phyloP scores from a whole-genome alignment of 2,797 vertebrate species.

The Pseudomugil tenellus region DNA sequence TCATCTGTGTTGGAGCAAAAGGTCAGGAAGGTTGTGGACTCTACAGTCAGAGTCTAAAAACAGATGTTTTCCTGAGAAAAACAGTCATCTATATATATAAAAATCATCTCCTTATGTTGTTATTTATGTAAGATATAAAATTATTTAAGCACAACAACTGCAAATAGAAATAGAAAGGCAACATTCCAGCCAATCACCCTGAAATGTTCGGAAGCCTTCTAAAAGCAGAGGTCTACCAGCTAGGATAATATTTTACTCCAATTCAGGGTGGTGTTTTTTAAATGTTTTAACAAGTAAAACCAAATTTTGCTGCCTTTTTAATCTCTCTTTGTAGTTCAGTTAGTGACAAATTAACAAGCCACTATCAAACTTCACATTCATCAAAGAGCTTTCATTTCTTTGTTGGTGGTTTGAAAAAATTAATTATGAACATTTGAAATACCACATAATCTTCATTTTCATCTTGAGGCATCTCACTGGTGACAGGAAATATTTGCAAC shows the following conservation, averaged over 20 bases:
- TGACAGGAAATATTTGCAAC: constrained; percentile 50
- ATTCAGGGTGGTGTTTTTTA: constrained; percentile 25
- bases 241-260: constrained; percentile 46
- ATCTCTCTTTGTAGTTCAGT: constrained; percentile 25
- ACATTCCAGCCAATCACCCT: constrained; percentile 57
- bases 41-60: background rate
- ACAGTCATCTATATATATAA: background rate
- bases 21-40: too few relatives aligned
- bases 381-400: constrained; percentile 43
- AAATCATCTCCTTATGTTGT: background rate
- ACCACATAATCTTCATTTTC: constrained; percentile 38
- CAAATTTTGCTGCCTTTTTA: constrained; percentile 33
- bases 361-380: constrained; percentile 42
- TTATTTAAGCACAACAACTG: constrained; percentile 2
- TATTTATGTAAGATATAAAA: background rate
- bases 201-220: constrained; percentile 52
- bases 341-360: constrained; percentile 49
- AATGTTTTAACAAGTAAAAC: constrained; percentile 17
- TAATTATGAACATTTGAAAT: constrained; percentile 57
- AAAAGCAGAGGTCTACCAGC: constrained; percentile 57
- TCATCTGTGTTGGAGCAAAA: too few relatives aligned
- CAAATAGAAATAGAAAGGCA: too few relatives aligned
- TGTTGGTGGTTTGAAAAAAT: constrained; percentile 45
- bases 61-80: too few relatives aligned
- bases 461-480: constrained; percentile 27